Evolutionary conservation across 1,140 invertebrate species (phyloP).

Genomic region (Cardiocondyla obscurior): DNA sequence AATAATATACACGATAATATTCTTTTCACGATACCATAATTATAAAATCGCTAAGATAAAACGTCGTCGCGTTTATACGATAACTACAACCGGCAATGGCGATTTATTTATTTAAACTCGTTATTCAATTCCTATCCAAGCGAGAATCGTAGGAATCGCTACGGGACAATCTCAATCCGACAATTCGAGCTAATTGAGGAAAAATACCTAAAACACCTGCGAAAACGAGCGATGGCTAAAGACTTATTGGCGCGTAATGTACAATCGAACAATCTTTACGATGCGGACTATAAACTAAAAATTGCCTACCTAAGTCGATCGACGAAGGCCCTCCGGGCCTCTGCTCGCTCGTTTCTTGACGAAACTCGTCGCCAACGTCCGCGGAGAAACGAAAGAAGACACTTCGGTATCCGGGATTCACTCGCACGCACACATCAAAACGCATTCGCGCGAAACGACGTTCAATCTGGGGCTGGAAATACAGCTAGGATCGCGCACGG

Average conservation of each 20-base stretch:
- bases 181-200: neutral
- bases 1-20: conserved; percentile 1
- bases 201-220: neutral
- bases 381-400: neutral
- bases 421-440: conserved; percentile 43
- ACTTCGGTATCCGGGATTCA: conserved; percentile 58
- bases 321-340: too few species aligned
- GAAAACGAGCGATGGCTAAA: neutral
- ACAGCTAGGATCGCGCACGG: conserved; percentile 1
- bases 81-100: neutral
- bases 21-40: neutral
- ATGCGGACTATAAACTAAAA: neutral
- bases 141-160: conserved; percentile 34
- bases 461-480: conserved; percentile 30
- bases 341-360: neutral
- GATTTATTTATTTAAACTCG: neutral
- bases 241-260: neutral
- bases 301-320: too few species aligned
- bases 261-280: neutral
- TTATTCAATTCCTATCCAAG: conserved; percentile 14
- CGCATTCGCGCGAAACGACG: conserved; percentile 35
- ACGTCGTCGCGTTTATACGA: neutral
- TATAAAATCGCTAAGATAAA: neutral
- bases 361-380: neutral
- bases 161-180: neutral